These are phyloP conservation scores for Melieria picta DNA, from an alignment of 2,888 invertebrate genomes.

Conservation along the genomic window DNA sequence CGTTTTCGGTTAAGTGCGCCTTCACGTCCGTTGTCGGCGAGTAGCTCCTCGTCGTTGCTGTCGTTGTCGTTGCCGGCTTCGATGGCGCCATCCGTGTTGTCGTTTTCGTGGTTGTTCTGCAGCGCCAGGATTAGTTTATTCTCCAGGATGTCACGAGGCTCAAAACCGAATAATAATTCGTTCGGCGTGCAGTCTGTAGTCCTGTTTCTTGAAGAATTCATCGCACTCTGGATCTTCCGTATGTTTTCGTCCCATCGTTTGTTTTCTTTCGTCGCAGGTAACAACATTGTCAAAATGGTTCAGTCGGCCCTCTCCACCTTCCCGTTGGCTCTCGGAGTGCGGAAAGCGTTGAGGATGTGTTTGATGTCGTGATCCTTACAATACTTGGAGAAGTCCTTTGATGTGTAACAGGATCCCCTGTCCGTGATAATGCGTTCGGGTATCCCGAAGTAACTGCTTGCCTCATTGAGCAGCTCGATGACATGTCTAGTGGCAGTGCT, in stretches of 20 bases:
- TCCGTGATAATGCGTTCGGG: conserved; percentile 47
- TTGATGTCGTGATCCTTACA: conserved; percentile 40
- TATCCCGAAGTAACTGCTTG: conserved; percentile 41
- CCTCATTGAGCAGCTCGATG: conserved; percentile 8
- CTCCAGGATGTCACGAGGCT: conserved; percentile 19
- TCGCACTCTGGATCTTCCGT: conserved; percentile 13
- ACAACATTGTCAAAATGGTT: conserved; percentile 25
- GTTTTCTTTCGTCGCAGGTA: conserved; percentile 14
- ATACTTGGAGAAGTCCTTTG: conserved; percentile 41
- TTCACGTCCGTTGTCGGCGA: too few species aligned
- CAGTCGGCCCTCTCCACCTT: conserved; percentile 31
- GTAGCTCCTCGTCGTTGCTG: too few species aligned
- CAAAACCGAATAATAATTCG: conserved; percentile 25
- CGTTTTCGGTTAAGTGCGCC: too few species aligned
- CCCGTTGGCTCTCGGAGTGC: conserved; percentile 43
- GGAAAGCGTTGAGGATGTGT: conserved; percentile 45
- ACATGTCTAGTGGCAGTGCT: background rate
- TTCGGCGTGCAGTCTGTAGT: conserved; percentile 15
- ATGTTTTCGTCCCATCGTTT: conserved; percentile 26
- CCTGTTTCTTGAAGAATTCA: conserved; percentile 20
- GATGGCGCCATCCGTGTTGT: too few species aligned
- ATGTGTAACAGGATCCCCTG: conserved; percentile 47
- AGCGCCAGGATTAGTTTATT: background rate
- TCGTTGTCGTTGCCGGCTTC: too few species aligned
- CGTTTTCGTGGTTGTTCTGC: conserved; percentile 6